A percentile compares a stretch with the other conserved stretches of the same genome.
Evolutionary conservation across 2,113 vertebrate genomes (phyloP).

Genomic region (Burhinus oedicnemus): DNA sequence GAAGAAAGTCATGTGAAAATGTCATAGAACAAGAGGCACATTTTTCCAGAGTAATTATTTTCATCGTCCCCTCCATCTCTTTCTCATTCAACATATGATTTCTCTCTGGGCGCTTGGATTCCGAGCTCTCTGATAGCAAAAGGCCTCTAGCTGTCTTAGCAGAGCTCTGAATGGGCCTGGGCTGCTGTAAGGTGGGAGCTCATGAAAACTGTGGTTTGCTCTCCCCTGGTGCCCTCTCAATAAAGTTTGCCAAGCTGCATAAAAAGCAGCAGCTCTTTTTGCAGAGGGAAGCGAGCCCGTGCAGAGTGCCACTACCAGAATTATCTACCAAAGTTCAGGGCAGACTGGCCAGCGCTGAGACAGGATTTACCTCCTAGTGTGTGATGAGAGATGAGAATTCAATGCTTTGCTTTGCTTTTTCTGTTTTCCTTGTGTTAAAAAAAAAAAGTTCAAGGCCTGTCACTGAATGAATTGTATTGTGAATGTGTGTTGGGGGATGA

Average conservation of each 20-base stretch:
- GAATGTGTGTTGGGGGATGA: not conserved
- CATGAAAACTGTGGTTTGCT: not conserved
- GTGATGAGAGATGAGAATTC: slow-evolving; percentile 50
- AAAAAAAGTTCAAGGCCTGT: slow-evolving; percentile 12
- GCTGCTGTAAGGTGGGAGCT: not conserved
- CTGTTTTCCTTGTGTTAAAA: not conserved
- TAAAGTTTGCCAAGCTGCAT: slow-evolving; percentile 4
- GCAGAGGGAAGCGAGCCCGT: not conserved
- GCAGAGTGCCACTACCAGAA: not conserved
- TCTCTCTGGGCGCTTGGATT: not conserved
- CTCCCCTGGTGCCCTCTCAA: not conserved
- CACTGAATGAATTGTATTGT: slow-evolving; percentile 26
- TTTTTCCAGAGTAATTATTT: not conserved
- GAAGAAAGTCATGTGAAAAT: slow-evolving; percentile 56
- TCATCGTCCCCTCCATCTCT: not conserved
- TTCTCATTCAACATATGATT: not conserved
- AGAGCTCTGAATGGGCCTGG: not conserved
- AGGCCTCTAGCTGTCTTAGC: not conserved
- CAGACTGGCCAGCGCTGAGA: not conserved
- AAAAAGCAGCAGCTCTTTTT: not conserved
- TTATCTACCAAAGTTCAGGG: not conserved
- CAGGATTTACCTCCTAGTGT: slow-evolving; percentile 47
- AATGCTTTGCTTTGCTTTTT: slow-evolving; percentile 10
- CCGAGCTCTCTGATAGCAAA: not conserved
- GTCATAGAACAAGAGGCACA: not conserved